A percentile compares a stretch with the other conserved stretches of the same genome.
Conservation (phyloP, 2,113 vertebrate species). For the Cryptomyrus ogoouensis region DNA sequence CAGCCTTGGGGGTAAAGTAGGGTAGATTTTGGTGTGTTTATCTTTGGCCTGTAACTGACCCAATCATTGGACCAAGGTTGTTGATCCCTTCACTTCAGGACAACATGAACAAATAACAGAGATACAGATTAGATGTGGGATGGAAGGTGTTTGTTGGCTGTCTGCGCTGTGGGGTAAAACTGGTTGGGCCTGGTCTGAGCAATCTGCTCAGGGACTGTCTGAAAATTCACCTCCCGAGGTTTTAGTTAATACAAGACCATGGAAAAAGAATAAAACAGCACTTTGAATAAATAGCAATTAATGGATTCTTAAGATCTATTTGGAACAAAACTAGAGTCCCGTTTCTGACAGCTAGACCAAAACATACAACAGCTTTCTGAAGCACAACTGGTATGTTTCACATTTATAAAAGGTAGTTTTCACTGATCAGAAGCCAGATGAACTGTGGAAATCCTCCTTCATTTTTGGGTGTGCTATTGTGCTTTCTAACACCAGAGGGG, state of each 20-base stretch:
- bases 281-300: neutral
- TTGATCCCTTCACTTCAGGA: neutral
- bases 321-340: conserved; percentile 49
- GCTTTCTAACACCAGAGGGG: conserved; percentile 6
- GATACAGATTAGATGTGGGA: neutral
- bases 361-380: conserved; percentile 29
- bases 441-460: neutral
- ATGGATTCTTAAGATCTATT: neutral
- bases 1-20: neutral
- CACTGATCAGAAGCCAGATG: conserved; percentile 45
- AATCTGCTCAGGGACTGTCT: neutral
- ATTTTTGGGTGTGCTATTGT: neutral
- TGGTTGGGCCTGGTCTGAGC: conserved; percentile 4
- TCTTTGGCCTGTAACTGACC: neutral
- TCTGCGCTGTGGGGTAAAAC: neutral
- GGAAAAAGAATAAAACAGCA: neutral
- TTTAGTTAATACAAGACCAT: neutral
- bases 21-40: neutral
- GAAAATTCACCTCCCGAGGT: neutral
- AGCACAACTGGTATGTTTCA: conserved; percentile 49
- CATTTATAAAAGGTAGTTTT: conserved; percentile 43
- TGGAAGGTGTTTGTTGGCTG: neutral
- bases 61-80: neutral
- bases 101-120: neutral
- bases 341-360: conserved; percentile 67